Conservation (phyloP, 2,113 vertebrate genomes). For the Rousettus leschenaultii region DNA sequence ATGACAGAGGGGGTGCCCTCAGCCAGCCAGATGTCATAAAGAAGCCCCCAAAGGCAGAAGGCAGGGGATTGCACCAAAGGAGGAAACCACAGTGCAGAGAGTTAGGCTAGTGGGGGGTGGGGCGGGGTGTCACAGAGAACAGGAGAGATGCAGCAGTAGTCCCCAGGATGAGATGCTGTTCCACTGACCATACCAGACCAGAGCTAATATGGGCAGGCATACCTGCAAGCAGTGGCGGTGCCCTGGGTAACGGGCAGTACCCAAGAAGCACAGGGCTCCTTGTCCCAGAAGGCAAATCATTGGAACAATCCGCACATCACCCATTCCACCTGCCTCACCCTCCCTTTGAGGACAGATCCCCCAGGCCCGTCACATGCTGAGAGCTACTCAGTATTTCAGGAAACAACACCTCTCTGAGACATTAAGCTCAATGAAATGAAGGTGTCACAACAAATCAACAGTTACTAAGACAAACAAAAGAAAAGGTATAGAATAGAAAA, state of each 20-base stretch:
- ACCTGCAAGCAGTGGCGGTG: neutral
- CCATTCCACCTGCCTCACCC: neutral
- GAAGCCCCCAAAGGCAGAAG: neutral
- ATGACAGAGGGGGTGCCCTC: neutral
- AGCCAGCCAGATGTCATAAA: neutral
- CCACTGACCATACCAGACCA: neutral
- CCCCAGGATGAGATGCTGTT: neutral
- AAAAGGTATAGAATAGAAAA: neutral
- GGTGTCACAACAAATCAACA: neutral
- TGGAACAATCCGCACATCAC: accelerated
- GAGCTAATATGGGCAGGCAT: neutral
- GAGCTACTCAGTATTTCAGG: neutral
- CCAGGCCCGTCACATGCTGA: accelerated
- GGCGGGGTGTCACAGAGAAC: neutral
- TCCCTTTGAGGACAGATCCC: neutral
- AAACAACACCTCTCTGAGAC: neutral
- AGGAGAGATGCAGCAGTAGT: neutral
- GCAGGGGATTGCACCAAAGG: neutral
- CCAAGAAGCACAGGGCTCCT: neutral
- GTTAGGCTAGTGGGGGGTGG: neutral
- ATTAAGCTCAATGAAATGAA: neutral
- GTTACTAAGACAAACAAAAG: neutral
- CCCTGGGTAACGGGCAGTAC: neutral
- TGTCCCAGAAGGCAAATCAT: neutral
- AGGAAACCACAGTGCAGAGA: neutral